Evolutionary conservation across 2,113 vertebrate genomes (phyloP).

Genomic region (Hydrochoerus hydrochaeris): DNA sequence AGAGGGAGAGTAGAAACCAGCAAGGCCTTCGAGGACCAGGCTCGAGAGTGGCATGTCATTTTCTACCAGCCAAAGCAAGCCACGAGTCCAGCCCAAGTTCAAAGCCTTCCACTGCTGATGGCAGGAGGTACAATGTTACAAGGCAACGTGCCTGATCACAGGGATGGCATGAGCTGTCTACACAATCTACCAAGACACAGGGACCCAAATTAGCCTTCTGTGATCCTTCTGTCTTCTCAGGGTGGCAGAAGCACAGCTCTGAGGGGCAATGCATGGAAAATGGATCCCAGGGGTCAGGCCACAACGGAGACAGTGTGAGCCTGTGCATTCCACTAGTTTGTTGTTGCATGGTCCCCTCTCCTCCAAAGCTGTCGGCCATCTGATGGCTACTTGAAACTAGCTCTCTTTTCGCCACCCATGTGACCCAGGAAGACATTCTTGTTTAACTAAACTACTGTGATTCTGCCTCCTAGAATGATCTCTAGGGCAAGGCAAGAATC

Average conservation of each 20-base stretch:
- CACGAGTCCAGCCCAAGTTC: neutral
- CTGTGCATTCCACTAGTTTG: fast-evolving
- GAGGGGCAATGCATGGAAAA: neutral
- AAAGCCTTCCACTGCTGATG: neutral
- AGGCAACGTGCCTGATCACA: neutral
- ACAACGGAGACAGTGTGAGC: fast-evolving
- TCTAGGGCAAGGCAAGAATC: fast-evolving
- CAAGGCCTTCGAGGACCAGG: neutral
- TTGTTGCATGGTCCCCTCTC: fast-evolving
- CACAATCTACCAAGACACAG: fast-evolving
- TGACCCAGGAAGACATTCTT: neutral
- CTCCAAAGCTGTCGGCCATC: fast-evolving
- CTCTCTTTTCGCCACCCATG: neutral
- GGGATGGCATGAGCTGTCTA: neutral
- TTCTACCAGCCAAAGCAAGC: neutral
- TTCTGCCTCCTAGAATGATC: neutral
- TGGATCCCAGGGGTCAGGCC: neutral
- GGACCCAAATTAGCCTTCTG: neutral
- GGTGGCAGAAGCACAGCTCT: neutral
- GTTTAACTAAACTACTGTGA: neutral
- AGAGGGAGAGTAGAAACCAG: neutral
- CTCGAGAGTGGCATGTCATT: neutral
- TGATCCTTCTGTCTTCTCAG: neutral
- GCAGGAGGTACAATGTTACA: neutral
- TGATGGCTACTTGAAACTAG: neutral